Evolutionary conservation across 2,797 vertebrate species (phyloP).

Genomic region (Enteromius thamalakanensis): DNA sequence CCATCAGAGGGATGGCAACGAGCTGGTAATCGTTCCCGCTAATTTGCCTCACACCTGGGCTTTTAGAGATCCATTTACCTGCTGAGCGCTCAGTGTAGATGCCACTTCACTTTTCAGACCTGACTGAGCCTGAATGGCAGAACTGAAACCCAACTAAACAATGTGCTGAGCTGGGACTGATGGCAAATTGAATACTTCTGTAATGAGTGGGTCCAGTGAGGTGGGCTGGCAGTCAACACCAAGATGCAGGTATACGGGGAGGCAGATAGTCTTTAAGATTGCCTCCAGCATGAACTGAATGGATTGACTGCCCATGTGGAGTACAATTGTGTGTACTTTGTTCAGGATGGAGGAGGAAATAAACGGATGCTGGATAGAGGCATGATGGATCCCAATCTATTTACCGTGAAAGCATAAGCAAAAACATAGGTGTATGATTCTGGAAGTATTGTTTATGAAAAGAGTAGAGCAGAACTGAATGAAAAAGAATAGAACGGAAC

Average conservation of each 20-base stretch:
- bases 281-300: conserved; percentile 21
- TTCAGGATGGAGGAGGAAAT: conserved; percentile 40
- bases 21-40: conserved; percentile 31
- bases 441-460: conserved; percentile 10
- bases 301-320: conserved; percentile 18
- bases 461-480: background rate
- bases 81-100: conserved; percentile 36
- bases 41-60: conserved; percentile 43
- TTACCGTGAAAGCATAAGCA: conserved; percentile 32
- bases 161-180: conserved; percentile 18
- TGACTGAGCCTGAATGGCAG: background rate
- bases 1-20: conserved; percentile 46
- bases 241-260: conserved; percentile 9
- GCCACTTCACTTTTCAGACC: conserved; percentile 36
- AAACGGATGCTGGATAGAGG: conserved; percentile 17
- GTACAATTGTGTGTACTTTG: conserved; percentile 36
- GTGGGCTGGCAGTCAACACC: conserved; percentile 18
- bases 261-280: conserved; percentile 23
- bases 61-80: conserved; percentile 51
- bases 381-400: conserved; percentile 32
- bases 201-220: conserved; percentile 27
- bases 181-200: conserved; percentile 43
- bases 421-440: conserved; percentile 21
- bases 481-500: background rate
- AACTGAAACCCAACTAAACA: conserved; percentile 26